phyloP scores from a whole-genome alignment of 2,113 vertebrate species.

The Riparia riparia region DNA sequence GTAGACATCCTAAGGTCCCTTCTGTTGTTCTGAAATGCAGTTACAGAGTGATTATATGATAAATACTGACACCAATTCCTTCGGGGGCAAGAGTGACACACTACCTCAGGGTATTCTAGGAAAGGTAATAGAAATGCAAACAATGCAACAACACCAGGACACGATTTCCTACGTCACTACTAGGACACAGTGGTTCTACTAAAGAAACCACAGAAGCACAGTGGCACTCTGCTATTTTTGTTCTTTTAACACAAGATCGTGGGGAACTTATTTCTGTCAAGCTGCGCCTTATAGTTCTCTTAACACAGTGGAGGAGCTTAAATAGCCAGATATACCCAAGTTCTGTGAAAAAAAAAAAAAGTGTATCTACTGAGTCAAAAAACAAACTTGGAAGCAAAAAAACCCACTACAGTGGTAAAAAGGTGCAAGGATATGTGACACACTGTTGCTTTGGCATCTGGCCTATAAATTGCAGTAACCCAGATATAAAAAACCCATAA shows the following conservation, averaged over 20 bases:
- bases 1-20: not conserved
- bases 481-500: not conserved
- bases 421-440: not conserved
- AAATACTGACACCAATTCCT: not conserved
- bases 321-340: not conserved
- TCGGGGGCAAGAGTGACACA: not conserved
- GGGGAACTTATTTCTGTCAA: not conserved
- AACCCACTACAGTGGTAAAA: not conserved
- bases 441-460: not conserved
- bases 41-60: not conserved
- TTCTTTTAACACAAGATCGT: not conserved
- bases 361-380: not conserved
- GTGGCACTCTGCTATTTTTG: not conserved
- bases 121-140: not conserved
- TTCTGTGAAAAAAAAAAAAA: not conserved
- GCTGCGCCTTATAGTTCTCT: not conserved
- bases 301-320: not conserved
- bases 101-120: too few relatives aligned
- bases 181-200: not conserved
- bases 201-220: not conserved
- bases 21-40: not conserved
- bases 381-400: not conserved
- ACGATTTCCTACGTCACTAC: not conserved
- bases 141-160: not conserved
- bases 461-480: not conserved